A percentile compares a stretch with the other conserved stretches of the same genome.
Evolutionary conservation across 2,888 invertebrate genomes (phyloP).

Genomic region (Dryocosmus kuriphilus): DNA sequence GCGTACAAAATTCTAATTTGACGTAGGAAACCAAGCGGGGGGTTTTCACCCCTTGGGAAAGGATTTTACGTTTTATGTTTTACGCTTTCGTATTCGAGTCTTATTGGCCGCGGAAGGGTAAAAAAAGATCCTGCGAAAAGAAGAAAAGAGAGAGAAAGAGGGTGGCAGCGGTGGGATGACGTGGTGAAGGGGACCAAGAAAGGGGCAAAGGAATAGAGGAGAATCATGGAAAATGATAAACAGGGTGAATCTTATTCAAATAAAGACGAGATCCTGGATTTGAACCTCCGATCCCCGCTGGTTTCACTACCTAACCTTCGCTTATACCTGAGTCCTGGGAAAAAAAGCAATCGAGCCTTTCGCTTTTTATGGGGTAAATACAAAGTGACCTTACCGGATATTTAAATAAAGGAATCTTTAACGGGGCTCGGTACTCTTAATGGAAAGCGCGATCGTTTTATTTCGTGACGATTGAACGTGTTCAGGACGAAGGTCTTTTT

Average conservation of each 20-base stretch:
- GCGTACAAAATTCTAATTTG: slow-evolving; percentile 75
- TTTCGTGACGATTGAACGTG: slow-evolving; percentile 29
- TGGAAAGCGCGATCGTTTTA: slow-evolving; percentile 45
- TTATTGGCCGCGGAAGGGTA: slow-evolving; percentile 57
- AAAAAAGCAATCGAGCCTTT: slow-evolving; percentile 50
- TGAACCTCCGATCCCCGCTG: slow-evolving; percentile 52
- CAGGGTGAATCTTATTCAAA: slow-evolving; percentile 77
- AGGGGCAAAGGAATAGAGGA: slow-evolving; percentile 51
- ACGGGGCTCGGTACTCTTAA: slow-evolving; percentile 44
- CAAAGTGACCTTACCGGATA: slow-evolving; percentile 47
- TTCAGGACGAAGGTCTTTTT: not conserved
- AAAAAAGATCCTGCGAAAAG: slow-evolving; percentile 30
- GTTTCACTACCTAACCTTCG: slow-evolving; percentile 49
- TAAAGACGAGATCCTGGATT: slow-evolving; percentile 74
- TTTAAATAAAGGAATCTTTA: slow-evolving; percentile 55
- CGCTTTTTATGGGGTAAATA: slow-evolving; percentile 45
- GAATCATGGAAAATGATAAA: slow-evolving; percentile 74
- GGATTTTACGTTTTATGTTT: slow-evolving; percentile 69
- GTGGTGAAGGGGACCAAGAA: slow-evolving; percentile 45
- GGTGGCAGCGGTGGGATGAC: slow-evolving; percentile 45
- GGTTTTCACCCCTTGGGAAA: slow-evolving; percentile 72
- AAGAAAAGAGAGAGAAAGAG: slow-evolving; percentile 39
- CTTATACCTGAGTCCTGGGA: slow-evolving; percentile 65
- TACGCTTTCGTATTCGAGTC: slow-evolving; percentile 56
- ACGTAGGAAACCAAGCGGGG: slow-evolving; percentile 67